Percentiles rank a stretch among this genome's conserved stretches.
Evolutionary conservation across 2,888 invertebrate species (phyloP).

Genomic region (Ophion ellenae): DNA sequence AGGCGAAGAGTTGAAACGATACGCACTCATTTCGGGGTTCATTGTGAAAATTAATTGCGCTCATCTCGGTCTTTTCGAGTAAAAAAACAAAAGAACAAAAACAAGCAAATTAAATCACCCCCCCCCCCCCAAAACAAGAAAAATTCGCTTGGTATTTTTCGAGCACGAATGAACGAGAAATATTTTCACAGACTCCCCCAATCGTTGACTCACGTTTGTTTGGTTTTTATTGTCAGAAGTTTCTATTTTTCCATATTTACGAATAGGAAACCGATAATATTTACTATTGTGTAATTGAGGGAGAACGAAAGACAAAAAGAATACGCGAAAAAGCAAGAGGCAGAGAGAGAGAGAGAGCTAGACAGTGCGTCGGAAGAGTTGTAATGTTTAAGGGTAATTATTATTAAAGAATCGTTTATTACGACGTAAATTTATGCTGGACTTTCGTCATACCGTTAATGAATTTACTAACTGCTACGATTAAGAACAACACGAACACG

Average conservation of each 20-base stretch:
- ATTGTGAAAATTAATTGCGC: slow-evolving; percentile 46
- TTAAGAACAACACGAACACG: slow-evolving; percentile 50
- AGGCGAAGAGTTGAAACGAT: slow-evolving; percentile 57
- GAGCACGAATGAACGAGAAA: slow-evolving; percentile 39
- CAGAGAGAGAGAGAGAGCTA: slow-evolving; percentile 58
- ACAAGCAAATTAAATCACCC: slow-evolving; percentile 4
- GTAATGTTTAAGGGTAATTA: slow-evolving; percentile 71
- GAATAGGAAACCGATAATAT: slow-evolving; percentile 79
- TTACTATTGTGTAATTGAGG: slow-evolving; percentile 76
- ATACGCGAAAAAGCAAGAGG: slow-evolving; percentile 43
- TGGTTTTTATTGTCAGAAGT: slow-evolving; percentile 84
- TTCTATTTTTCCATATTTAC: slow-evolving; percentile 84
- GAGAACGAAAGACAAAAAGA: slow-evolving; percentile 26
- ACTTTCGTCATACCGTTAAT: slow-evolving; percentile 73
- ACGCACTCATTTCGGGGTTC: slow-evolving; percentile 62
- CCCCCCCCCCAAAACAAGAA: neutral
- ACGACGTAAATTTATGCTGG: slow-evolving; percentile 71
- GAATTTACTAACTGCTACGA: slow-evolving; percentile 63
- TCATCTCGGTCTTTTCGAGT: slow-evolving; percentile 31
- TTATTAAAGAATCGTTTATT: slow-evolving; percentile 70
- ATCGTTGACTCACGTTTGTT: slow-evolving; percentile 80
- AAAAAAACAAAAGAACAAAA: slow-evolving; percentile 7
- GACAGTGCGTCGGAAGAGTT: slow-evolving; percentile 60
- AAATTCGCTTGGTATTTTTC: slow-evolving; percentile 49
- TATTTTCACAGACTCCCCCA: slow-evolving; percentile 55